Percentiles rank a stretch among this genome's conserved stretches.
phyloP scores from a whole-genome alignment of 2,888 invertebrate genomes.

The Drosophila crucigera region DNA sequence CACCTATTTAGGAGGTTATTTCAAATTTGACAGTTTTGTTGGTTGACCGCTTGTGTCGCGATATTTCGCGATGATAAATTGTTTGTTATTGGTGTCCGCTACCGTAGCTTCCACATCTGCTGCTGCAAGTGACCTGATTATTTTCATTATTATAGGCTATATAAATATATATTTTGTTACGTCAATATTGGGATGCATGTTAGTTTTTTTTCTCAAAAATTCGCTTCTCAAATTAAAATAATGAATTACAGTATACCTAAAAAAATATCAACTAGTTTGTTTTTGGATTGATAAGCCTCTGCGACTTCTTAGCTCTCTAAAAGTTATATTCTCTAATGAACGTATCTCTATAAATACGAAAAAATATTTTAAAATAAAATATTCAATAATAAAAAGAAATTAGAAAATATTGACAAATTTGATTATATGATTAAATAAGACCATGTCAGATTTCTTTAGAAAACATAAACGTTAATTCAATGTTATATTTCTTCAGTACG shows the following conservation, averaged over 20 bases:
- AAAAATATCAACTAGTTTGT: neutral
- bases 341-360: neutral
- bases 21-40: slow-evolving; percentile 64
- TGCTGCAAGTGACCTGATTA: slow-evolving; percentile 38
- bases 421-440: neutral
- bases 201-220: neutral
- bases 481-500: neutral
- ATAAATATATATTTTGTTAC: neutral
- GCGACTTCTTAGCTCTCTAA: too few relatives aligned
- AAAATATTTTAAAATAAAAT: neutral
- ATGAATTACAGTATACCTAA: neutral
- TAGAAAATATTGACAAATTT: accelerated
- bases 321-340: neutral
- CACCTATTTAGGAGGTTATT: slow-evolving; percentile 34
- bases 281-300: neutral
- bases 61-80: slow-evolving; percentile 60
- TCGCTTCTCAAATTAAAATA: neutral
- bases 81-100: slow-evolving; percentile 32
- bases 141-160: slow-evolving; percentile 31
- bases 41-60: slow-evolving; percentile 56
- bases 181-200: neutral
- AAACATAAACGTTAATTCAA: neutral
- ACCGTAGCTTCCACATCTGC: slow-evolving; percentile 12
- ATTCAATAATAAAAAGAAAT: too few relatives aligned
- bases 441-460: neutral